Base-by-base conservation (phyloP, 2,888 invertebrate genomes). In the Heliothis peltigera region DNA sequence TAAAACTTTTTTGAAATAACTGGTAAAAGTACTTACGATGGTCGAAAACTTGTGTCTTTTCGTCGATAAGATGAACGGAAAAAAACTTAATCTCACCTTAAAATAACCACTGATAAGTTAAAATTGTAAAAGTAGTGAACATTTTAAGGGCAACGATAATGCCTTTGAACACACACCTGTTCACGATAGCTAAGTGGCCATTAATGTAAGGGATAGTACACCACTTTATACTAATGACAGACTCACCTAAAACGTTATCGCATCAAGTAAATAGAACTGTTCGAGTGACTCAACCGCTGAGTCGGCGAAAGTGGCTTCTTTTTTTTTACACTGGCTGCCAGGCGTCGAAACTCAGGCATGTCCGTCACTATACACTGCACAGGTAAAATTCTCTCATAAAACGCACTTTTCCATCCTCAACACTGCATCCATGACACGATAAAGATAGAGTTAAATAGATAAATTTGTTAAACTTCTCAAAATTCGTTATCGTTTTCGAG, bases 221-320 rank as follows among this genome's bases (percentile, higher is more conserved):
- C 81, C 73, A 69, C 84, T 88, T 89, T 83, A 75, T 83, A 81
- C 88, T 90, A 89, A 90, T 87, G 86, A 87, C 78, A 78, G 76
- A 92, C 94, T 94, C 88, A 95, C 95, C 95, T 94, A 94, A 94
- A 94, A 91, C 84, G 90, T 94, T 95, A 94, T 92, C 94, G 92
- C 93, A 93, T 92, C 90, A 90, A 92, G 84, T 84, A 86, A 88
- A 87, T 87, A 87, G 85, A 93, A 91, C 86, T 83, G 85, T 84
- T 84, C 76, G 84, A 85, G 70, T 89, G 91, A 88, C 86, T 87
- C 85, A 85, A 84, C 79, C 75, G 79, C 81, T 79, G 82, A 86
- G 85, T 82, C 87, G 87, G 87, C 81, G 86, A 88, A 87, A 88
- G 84, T 77, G 83, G 81, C 87, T 91, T 90, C 92, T 95, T 95